Evolutionary conservation across 2,888 invertebrate genomes (phyloP), one percentile per base, ranked within the genome.

Genomic region (Heteromyza rotundicornis): DNA sequence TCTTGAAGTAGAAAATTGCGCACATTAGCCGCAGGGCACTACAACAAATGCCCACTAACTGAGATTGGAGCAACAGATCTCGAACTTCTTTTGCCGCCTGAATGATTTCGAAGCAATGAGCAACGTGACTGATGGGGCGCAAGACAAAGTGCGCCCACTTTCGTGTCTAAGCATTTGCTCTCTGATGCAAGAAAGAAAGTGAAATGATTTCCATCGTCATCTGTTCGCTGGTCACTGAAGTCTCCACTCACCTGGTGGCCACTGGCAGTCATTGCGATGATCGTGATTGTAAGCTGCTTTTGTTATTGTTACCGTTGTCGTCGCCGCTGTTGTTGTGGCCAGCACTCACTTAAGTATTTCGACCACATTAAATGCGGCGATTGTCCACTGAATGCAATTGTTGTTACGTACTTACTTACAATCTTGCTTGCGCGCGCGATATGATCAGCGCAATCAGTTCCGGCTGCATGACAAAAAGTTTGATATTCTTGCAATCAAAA

Each of bases 141-240:
- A n/a, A n/a, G 10, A 40, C 40, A 40, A 14, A 19, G 17, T 47
- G 17, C 47, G 47, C 47, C 20, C 47, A 47, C 47, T 47, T 17
- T 19, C 47, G 20, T 47, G 47, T 19, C 20, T 5, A 5, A 17
- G 19, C 5, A 40, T 40, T 7, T 7, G 47, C 47, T 2, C 47
- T 47, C 47, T 47, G 20, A 47, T 47, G 47, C 47, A 17, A 47
- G 47, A 47, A 47, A 47, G 47, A 47, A 47, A 47, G 47, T 47
- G 47, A 47, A 47, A 47, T 19, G 19, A 47, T 17, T 47, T 47
- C 19, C n/a, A n/a, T 17, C 20, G 3, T 47, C 19, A 7, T 47
- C 47, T 47, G 17, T 19, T 20, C 19, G n/a, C n/a, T n/a, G n/a
- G n/a, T n/a, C n/a, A n/a, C n/a, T n/a, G n/a, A n/a, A n/a, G n/a